phyloP scores from a whole-genome alignment of 2,113 vertebrate species.

The Stictonetta naevosa region DNA sequence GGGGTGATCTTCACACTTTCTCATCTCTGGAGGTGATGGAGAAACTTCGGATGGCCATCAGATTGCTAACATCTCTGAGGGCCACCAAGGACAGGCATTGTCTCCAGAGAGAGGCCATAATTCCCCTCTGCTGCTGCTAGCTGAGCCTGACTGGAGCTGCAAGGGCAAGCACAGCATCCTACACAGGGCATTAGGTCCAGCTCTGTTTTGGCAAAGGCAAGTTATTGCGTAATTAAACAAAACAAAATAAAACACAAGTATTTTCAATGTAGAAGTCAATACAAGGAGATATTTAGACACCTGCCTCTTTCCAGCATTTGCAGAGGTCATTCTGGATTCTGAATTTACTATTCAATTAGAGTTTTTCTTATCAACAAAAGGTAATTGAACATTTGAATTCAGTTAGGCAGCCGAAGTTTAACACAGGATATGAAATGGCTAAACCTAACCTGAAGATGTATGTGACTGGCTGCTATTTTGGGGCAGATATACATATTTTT shows the following conservation, averaged over 20 bases:
- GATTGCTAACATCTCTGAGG: neutral
- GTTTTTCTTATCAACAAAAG: neutral
- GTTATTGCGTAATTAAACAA: neutral
- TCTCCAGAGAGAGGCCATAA: neutral
- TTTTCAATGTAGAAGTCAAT: neutral
- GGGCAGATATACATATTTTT: neutral
- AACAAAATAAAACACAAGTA: neutral
- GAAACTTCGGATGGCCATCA: neutral
- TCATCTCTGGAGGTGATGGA: neutral
- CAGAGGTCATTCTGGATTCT: neutral
- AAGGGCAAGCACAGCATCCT: neutral
- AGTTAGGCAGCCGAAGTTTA: neutral
- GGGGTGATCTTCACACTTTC: neutral
- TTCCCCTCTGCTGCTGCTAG: rapidly evolving
- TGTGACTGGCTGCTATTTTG: neutral
- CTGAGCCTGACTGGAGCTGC: neutral
- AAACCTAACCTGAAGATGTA: neutral
- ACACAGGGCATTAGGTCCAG: neutral
- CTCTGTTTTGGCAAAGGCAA: neutral
- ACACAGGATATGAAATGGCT: neutral
- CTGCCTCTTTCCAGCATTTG: neutral
- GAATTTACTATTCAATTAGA: neutral
- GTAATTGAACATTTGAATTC: neutral
- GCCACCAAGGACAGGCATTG: rapidly evolving
- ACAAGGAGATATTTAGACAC: neutral